Percentiles rank a stretch among this genome's conserved stretches.
Evolutionary conservation across 2,888 invertebrate genomes (phyloP).

Genomic region (Chrysina gloriosa): DNA sequence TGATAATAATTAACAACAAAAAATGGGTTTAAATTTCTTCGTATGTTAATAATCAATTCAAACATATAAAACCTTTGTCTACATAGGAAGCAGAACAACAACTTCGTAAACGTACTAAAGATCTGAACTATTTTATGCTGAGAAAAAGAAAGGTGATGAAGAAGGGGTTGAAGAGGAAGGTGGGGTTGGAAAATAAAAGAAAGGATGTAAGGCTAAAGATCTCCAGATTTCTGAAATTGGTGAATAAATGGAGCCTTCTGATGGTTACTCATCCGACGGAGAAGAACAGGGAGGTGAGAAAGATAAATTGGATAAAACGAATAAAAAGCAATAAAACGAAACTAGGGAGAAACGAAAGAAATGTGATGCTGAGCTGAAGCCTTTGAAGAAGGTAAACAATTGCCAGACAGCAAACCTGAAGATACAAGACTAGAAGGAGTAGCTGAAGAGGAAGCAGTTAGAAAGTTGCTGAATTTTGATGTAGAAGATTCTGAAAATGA

Average conservation of each 20-base stretch:
- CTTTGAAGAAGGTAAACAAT: conserved; percentile 94
- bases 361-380: conserved; percentile 93
- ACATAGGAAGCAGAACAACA: conserved; percentile 99
- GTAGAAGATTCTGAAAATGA: conserved; percentile 90
- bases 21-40: too few relatives aligned
- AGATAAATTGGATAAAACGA: conserved; percentile 71
- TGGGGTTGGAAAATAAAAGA: conserved; percentile 76
- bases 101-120: conserved; percentile 94
- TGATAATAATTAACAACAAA: too few relatives aligned
- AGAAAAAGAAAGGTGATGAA: conserved; percentile 85
- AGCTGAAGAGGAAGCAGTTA: conserved; percentile 75
- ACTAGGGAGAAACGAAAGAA: conserved; percentile 77
- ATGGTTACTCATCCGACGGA: conserved; percentile 83
- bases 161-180: conserved; percentile 69
- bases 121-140: conserved; percentile 95
- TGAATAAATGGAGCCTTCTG: conserved; percentile 87
- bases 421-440: conserved; percentile 81
- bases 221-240: conserved; percentile 94
- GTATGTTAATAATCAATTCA: conserved; percentile 89
- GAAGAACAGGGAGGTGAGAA: conserved; percentile 75
- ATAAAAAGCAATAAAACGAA: conserved; percentile 69
- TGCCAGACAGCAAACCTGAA: conserved; percentile 85
- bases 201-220: conserved; percentile 72
- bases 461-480: conserved; percentile 87
- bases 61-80: conserved; percentile 91